Conservation (phyloP, 2,113 vertebrate genomes). For the Lonchura striata region DNA sequence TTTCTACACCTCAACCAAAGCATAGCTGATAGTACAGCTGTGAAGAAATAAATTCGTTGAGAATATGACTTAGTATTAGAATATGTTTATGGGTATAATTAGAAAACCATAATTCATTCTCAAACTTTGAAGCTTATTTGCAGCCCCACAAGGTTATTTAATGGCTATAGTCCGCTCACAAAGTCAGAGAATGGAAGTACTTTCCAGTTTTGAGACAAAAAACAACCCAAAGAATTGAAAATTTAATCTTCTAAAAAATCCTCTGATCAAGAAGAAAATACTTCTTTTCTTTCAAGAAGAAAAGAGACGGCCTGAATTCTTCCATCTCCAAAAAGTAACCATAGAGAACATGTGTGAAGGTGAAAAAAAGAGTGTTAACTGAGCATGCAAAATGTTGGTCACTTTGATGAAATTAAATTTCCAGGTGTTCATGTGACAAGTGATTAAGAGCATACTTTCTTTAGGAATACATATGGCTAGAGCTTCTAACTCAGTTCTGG, state of each 20-base stretch:
- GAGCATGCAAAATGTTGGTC: background rate
- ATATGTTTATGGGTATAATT: background rate
- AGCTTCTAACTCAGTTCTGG: background rate
- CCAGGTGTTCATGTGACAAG: background rate
- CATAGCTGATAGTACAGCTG: background rate
- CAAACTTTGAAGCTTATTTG: background rate
- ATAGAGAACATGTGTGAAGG: rapidly evolving
- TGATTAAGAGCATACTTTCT: background rate
- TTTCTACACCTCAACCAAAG: background rate
- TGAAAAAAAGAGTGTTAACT: background rate
- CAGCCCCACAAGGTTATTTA: background rate
- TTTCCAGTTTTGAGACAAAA: background rate
- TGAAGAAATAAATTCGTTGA: background rate
- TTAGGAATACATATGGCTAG: background rate
- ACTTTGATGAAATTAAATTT: background rate
- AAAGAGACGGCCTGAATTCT: background rate
- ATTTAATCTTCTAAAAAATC: background rate
- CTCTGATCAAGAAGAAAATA: background rate
- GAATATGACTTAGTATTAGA: background rate
- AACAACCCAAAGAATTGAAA: no score
- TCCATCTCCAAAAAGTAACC: background rate
- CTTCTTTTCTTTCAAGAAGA: background rate
- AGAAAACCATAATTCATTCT: background rate
- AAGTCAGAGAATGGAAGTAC: background rate
- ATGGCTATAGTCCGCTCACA: background rate